phyloP scores from a whole-genome alignment of 2,888 invertebrate genomes.

The Eupithecia subumbrata region DNA sequence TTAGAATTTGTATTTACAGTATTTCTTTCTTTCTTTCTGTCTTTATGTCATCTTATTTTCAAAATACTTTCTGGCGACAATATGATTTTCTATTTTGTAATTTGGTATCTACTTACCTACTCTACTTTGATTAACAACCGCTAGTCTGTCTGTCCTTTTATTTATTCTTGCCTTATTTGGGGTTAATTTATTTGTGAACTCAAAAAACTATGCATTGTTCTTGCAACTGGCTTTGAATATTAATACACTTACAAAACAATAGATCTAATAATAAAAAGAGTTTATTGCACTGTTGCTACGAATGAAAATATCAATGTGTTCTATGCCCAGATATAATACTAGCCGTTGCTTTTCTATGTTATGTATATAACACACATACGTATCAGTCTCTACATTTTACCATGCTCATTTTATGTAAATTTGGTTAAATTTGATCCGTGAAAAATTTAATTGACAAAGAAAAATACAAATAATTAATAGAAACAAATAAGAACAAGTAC shows the following conservation, averaged over 20 bases:
- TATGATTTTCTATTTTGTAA: not conserved
- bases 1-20: too few species aligned
- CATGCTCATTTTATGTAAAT: not conserved
- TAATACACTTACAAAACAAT: conserved; percentile 41
- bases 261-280: conserved; percentile 35
- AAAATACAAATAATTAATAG: not conserved
- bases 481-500: too few species aligned
- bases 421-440: too few species aligned
- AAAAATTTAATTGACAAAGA: not conserved
- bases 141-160: not conserved
- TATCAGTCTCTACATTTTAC: not conserved
- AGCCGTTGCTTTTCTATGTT: too few species aligned
- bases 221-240: conserved; percentile 53
- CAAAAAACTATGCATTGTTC: conserved; percentile 59
- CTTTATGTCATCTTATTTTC: too few species aligned
- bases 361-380: too few species aligned
- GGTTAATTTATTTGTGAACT: conserved; percentile 57
- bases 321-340: too few species aligned
- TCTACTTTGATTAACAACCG: not conserved
- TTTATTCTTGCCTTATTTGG: conserved; percentile 53
- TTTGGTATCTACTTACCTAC: not conserved
- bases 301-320: not conserved
- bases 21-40: too few species aligned
- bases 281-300: conserved; percentile 48
- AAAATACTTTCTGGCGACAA: not conserved